A percentile compares a stretch with the other conserved stretches of the same genome.
Conservation (phyloP, 2,113 vertebrate genomes). For the Prionailurus viverrinus region DNA sequence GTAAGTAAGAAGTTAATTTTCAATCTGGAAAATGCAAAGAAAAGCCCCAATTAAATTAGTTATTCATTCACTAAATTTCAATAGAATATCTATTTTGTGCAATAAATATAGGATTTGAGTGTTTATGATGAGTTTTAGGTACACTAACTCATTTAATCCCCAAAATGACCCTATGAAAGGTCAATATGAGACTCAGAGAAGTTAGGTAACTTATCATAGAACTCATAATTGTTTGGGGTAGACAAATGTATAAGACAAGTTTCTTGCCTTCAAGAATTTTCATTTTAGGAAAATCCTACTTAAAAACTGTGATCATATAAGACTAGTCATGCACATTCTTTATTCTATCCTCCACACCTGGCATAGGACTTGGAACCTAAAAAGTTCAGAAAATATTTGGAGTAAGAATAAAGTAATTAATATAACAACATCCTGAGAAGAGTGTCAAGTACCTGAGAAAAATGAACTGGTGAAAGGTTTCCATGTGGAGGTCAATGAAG, state of each 20-base stretch:
- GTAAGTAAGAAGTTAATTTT: conserved; percentile 1
- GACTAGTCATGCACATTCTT: background rate
- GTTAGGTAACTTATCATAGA: background rate
- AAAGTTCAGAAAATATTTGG: background rate
- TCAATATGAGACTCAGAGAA: background rate
- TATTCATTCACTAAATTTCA: background rate
- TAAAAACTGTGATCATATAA: background rate
- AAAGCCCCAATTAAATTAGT: background rate
- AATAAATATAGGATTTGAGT: background rate
- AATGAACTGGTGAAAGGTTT: background rate
- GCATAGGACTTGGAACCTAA: background rate
- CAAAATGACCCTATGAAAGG: background rate
- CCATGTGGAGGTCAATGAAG: background rate
- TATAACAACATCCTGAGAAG: background rate
- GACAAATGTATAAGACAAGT: background rate
- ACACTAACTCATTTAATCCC: background rate
- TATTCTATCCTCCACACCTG: background rate
- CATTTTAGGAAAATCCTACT: background rate
- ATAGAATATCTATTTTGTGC: background rate
- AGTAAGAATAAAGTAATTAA: background rate
- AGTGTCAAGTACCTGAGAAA: background rate
- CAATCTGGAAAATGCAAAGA: background rate
- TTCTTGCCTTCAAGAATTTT: conserved; percentile 24
- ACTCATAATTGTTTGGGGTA: background rate
- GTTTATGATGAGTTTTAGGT: background rate